phyloP scores from a whole-genome alignment of 2,113 vertebrate species.

The Trematomus loennbergii region DNA sequence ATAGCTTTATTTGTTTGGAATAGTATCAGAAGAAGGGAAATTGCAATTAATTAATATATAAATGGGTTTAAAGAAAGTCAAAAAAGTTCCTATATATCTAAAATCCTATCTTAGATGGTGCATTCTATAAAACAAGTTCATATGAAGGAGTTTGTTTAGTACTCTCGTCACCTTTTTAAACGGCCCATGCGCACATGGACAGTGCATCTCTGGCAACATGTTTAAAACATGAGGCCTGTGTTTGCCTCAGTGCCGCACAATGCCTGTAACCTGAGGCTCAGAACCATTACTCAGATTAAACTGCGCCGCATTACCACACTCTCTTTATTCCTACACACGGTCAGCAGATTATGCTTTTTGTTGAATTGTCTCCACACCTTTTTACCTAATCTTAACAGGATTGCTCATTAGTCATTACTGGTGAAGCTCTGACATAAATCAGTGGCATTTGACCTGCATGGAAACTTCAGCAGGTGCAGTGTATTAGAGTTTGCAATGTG shows the following conservation, averaged over 20 bases:
- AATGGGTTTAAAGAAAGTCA: background rate
- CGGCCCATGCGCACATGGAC: no score
- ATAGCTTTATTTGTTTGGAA: no score
- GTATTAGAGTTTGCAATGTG: background rate
- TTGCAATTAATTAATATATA: background rate
- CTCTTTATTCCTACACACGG: background rate
- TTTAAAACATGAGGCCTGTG: constrained; percentile 69
- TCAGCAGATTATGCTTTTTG: background rate
- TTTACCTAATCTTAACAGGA: background rate
- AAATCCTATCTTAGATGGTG: background rate
- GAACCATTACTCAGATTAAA: constrained; percentile 39
- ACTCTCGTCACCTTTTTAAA: background rate
- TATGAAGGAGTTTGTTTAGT: background rate
- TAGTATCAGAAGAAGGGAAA: background rate
- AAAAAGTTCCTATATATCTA: background rate
- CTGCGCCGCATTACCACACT: constrained; percentile 5
- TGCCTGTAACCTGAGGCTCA: constrained; percentile 70
- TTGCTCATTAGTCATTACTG: background rate
- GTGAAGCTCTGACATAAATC: background rate
- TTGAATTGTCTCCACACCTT: background rate
- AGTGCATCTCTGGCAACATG: constrained; percentile 37
- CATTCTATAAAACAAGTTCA: background rate
- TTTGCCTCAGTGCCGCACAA: constrained; percentile 46
- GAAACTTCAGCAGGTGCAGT: background rate
- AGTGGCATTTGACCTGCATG: constrained; percentile 4